Evolutionary conservation across 1,140 invertebrate genomes (phyloP).

Genomic region (Achatina immaculata): DNA sequence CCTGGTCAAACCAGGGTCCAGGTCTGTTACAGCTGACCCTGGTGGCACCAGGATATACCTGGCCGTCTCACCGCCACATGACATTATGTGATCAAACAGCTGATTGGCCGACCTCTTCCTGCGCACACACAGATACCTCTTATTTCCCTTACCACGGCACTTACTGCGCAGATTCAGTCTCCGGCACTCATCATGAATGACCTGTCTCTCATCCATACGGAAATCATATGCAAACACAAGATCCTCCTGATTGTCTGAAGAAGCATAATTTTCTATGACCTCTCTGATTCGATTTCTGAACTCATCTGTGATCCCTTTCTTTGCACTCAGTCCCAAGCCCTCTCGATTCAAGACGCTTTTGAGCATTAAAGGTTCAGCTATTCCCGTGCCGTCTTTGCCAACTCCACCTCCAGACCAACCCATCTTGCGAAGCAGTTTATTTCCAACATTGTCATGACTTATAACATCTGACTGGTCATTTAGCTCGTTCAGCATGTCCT

Average conservation of each 20-base stretch:
- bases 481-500: slow-evolving; percentile 73
- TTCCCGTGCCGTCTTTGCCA: slow-evolving; percentile 78
- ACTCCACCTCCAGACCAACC: slow-evolving; percentile 85
- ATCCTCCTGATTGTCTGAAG: slow-evolving; percentile 69
- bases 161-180: slow-evolving; percentile 74
- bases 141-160: slow-evolving; percentile 74
- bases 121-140: slow-evolving; percentile 72
- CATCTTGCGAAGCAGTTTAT: slow-evolving; percentile 83
- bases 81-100: slow-evolving; percentile 65
- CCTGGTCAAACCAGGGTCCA: too few relatives aligned
- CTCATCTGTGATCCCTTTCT: slow-evolving; percentile 50
- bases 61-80: slow-evolving; percentile 65
- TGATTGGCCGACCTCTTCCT: slow-evolving; percentile 69
- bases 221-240: slow-evolving; percentile 80
- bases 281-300: slow-evolving; percentile 51
- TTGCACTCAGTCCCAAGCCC: slow-evolving; percentile 56
- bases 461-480: slow-evolving; percentile 56
- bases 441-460: slow-evolving; percentile 75
- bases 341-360: slow-evolving; percentile 56
- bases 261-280: slow-evolving; percentile 55
- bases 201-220: slow-evolving; percentile 79
- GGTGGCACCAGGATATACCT: slow-evolving; percentile 71
- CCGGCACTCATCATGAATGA: slow-evolving; percentile 74
- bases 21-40: background rate
- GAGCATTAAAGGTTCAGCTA: slow-evolving; percentile 76